Conservation (phyloP, 2,113 vertebrate genomes). For the Thinocorus orbignyianus region DNA sequence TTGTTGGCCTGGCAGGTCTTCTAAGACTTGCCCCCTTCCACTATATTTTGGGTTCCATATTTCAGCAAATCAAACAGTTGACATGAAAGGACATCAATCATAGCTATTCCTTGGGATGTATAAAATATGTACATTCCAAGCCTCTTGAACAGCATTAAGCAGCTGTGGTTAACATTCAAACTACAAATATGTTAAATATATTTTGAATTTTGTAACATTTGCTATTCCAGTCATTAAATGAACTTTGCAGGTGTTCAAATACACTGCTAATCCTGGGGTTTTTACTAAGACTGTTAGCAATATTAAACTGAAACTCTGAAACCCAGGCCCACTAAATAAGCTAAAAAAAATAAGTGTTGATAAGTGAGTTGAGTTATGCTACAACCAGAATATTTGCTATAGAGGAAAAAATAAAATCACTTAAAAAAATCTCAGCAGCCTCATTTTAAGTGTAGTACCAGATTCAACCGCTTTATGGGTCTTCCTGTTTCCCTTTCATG, state of each 20-base stretch:
- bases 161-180: constrained; percentile 73
- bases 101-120: constrained; percentile 44
- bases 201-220: constrained; percentile 74
- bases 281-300: constrained; percentile 66
- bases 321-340: constrained; percentile 43
- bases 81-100: constrained; percentile 70
- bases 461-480: constrained; percentile 17
- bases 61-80: constrained; percentile 65
- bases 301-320: constrained; percentile 67
- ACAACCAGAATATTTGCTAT: constrained; percentile 55
- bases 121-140: constrained; percentile 64
- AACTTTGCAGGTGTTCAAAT: constrained; percentile 82
- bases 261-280: constrained; percentile 60
- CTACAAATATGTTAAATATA: constrained; percentile 71
- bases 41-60: constrained; percentile 38
- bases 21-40: neutral
- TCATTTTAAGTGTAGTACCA: constrained; percentile 62
- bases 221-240: constrained; percentile 73
- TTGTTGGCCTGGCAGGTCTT: constrained; percentile 27
- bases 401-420: constrained; percentile 49
- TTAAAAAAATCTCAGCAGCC: neutral
- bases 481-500: constrained; percentile 30
- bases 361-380: constrained; percentile 58
- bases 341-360: constrained; percentile 10
- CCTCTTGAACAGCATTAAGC: constrained; percentile 59